Base-by-base conservation (phyloP, 2,797 vertebrate species). In the Melanotaenia parkinsoni region DNA sequence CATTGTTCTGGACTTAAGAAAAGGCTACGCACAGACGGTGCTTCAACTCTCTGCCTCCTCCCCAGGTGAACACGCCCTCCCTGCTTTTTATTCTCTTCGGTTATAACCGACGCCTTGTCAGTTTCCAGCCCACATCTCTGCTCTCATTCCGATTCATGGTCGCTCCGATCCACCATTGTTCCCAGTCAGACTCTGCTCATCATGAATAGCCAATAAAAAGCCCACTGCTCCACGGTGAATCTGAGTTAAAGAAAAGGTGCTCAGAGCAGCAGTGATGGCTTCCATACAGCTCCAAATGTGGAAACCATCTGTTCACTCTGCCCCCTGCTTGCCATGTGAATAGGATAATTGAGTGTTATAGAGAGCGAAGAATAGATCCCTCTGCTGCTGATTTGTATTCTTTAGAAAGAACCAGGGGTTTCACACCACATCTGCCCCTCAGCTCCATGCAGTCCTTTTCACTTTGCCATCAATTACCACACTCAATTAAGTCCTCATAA, bases 401-500 rank as follows among this genome's bases (percentile, higher is more conserved):
- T 86, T 87, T 78, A 85, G 84, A 89, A 81, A 73, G 72, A 67
- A 28, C 77, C 85, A 83, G 77, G 79, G 86, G 81, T 86, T 83
- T 82, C 73, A 71, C 82, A 77, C 66, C 79, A 88, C 91, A 92
- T 91, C 90, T 93, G 91, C 86, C 82, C 82, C 72, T 63, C 63
- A 2, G 76, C 81, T 30, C 70, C 64, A 51, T 78, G 79, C 64
- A 72, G 35, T 18, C 60, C 37, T 67, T 74, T 81, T 86, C 72
- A 86, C 74, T 70, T 40, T 62, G 43, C 53, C 28, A 3, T 83
- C 84, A 85, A 90, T 92, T 91, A 89, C 86, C 83, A 85, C 92
- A 91, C 87, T 93, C 91, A 90, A 92, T 93, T 91, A 92, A 90
- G 74, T 86, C 62, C 70, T 76, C 76, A 90, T 91, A 86, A 91